Percentiles rank a stretch among this genome's conserved stretches.
Conservation (phyloP, 2,888 invertebrate genomes). For the Rhamnusium bicolor region DNA sequence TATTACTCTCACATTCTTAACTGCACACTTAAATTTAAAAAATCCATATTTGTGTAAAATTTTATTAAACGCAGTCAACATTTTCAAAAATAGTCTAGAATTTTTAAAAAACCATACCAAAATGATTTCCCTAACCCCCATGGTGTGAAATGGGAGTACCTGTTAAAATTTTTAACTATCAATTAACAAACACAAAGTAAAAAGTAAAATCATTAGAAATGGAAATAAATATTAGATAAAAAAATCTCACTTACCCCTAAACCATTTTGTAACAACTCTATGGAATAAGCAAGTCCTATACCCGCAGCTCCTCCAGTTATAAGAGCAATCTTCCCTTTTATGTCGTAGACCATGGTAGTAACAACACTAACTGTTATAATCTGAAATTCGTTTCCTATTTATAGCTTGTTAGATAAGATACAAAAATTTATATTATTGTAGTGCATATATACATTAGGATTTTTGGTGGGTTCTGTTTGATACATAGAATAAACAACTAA, state of each 20-base stretch:
- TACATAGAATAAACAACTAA: neutral
- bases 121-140: no score
- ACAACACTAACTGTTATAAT: neutral
- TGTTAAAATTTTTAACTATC: neutral
- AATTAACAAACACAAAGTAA: no score
- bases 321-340: slow-evolving; percentile 64
- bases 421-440: neutral
- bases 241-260: slow-evolving; percentile 58
- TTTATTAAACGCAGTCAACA: no score
- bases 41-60: no score
- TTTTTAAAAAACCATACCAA: no score
- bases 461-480: neutral
- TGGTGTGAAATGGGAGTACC: no score
- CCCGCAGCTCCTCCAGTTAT: slow-evolving; percentile 75
- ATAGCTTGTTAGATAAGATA: neutral
- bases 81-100: no score
- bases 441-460: neutral
- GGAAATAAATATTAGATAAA: no score
- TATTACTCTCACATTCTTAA: no score
- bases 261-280: slow-evolving; percentile 71
- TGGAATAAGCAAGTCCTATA: slow-evolving; percentile 72
- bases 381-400: neutral
- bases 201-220: neutral
- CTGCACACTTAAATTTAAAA: no score
- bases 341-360: slow-evolving; percentile 54